Evolutionary conservation across 2,113 vertebrate species (phyloP), one percentile per base, ranked within the genome.

Genomic region (Gracilinanus agilis): DNA sequence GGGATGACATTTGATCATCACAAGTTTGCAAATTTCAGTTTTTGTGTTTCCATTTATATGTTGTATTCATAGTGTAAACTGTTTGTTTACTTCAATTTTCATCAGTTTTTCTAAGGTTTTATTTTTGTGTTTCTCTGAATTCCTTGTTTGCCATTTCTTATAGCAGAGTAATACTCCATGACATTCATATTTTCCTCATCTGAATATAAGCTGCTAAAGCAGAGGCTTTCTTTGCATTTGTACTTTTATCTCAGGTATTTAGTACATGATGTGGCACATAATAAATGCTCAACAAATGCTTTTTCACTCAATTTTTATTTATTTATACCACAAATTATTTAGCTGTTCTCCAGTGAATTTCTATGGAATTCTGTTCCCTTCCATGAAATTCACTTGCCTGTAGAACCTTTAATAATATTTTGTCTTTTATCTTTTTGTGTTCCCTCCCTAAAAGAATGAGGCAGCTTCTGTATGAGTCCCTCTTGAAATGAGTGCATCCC

Each of bases 371-470:
- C 34, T 83, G 61, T 40, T 83, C 34, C 34, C n/a, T 83, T 83
- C n/a, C 67, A 83, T 40, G n/a, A 83, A 40, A 83, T 40, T 23
- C 67, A 83, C n/a, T 40, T 83, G 67, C n/a, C 7, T 83, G 16
- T 23, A 83, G 7, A n/a, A 96, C 91, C 91, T 90, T 97, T 97
- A 96, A 97, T 96, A 93, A 96, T 93, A 58, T 91, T 96, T 94
- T 95, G 83, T 90, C n/a, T 94, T 4, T 56, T 93, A 95, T 93
- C 9, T 95, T 90, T 83, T 88, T 75, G 40, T 13, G 24, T 54
- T 5, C 61, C 92, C 93, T 94, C 90, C 96, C 25, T 44, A 54
- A 25, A 95, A 89, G 40, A 94, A 29, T 83, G 89, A 93, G 92
- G 88, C 61, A 94, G 25, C 19, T 2, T 83, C 16, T 21, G n/a